Evolutionary conservation across 2,888 invertebrate genomes (phyloP), one percentile per base, ranked within the genome.

Genomic region (Helicoverpa assulta): DNA sequence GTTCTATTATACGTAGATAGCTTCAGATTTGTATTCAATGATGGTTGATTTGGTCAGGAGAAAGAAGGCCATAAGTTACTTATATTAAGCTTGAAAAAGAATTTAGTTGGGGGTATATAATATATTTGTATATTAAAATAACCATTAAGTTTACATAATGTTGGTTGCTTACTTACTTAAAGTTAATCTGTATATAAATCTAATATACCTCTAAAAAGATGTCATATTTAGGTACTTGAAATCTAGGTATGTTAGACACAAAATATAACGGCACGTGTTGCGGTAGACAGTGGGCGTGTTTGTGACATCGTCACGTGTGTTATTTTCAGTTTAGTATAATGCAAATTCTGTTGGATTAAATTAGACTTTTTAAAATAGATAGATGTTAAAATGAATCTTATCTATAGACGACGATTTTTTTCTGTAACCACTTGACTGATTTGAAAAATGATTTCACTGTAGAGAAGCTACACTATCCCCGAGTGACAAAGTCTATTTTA

Each of bases 21-120:
- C 68, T 52, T 54, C 33, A 73, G 50, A 78, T 74, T 73, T 78
- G 67, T 73, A 50, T 77, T 50, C n/a, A 21, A 1, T 62, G 37
- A 71, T 61, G 37, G 29, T 18, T 21, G 18, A 71, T 73, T 76
- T 56, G 12, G 37, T n/a, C 51, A 47, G 43, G 51, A 8, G 14
- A 67, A 40, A 40, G 40, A 40, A 14, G 4, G 2, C 4, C 14
- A 40, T 40, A 37, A 37, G 37, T 10, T 37, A 14, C 40, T 10
- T 40, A 2, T 40, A 40, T 33, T 33, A 33, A 10, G 33, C 33
- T 33, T 7, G 33, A 40, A 40, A 40, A 40, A 0, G 40, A 5
- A 6, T 29, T 40, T 40, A 40, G 10, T 40, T 40, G n/a, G n/a
- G n/a, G n/a, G n/a, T n/a, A n/a, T n/a, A n/a, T n/a, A n/a, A n/a